phyloP scores from a whole-genome alignment of 2,797 vertebrate species.

The Phrynocephalus vlangalii region DNA sequence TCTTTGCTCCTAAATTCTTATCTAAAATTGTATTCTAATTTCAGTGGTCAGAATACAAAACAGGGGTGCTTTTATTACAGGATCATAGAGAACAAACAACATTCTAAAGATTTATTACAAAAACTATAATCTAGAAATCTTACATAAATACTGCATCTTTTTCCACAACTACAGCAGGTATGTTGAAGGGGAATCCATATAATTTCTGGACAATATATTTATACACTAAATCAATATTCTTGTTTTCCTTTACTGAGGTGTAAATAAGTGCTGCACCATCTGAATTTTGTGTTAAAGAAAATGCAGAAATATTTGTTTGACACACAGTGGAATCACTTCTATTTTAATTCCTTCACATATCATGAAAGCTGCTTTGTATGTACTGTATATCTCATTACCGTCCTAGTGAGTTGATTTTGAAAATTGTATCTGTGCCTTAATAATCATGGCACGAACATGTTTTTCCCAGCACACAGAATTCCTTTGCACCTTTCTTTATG shows the following conservation, averaged over 20 bases:
- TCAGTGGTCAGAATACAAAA: not conserved
- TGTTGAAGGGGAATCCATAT: conserved; percentile 95
- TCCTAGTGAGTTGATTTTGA: not conserved
- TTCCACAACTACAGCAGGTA: conserved; percentile 94
- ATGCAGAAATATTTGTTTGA: not conserved
- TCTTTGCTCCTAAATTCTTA: not conserved
- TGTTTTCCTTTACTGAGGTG: conserved; percentile 98
- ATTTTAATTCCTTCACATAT: too few relatives aligned
- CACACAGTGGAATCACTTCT: too few relatives aligned
- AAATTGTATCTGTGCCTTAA: not conserved
- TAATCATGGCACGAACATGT: not conserved
- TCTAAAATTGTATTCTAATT: not conserved
- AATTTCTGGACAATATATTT: conserved; percentile 98
- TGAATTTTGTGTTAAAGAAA: conserved; percentile 84
- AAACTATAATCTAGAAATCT: conserved; percentile 70
- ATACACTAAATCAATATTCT: conserved; percentile 98
- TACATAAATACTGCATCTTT: conserved; percentile 99
- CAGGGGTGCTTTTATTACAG: not conserved
- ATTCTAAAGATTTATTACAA: not conserved
- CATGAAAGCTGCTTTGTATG: too few relatives aligned
- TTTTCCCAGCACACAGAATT: not conserved
- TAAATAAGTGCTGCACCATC: conserved; percentile 97
- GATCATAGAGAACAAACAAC: not conserved
- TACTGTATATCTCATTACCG: not conserved
- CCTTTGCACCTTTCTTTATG: not conserved